Base-by-base conservation (phyloP, 2,888 invertebrate genomes). In the Kryphioiulus occultus region DNA sequence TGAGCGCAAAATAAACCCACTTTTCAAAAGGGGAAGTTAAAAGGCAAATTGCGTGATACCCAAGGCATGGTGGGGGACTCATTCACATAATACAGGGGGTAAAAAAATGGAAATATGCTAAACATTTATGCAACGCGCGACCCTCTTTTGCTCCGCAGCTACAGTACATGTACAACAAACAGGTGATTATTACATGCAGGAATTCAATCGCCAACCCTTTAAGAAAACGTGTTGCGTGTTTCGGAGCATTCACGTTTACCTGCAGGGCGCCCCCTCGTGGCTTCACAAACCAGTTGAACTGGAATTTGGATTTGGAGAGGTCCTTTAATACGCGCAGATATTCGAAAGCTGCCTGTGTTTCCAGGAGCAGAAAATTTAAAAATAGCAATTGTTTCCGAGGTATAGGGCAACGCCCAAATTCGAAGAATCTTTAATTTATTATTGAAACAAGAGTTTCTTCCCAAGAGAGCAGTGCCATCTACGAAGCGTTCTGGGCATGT, bases 121-220 rank as follows among this genome's bases (percentile, higher is more conserved):
- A 59, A n/a, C 59, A 59, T 59, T 59, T 22, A 59, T 59, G 59
- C 59, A 59, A 59, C 59, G 22, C 12, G 15, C 47, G 47, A 47
- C 59, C 59, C 59, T 22, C 22, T 59, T 59, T 59, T 53, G 4
- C 59, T 59, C 59, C 22, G 17, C 59, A 59, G 59, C 59, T n/a
- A n/a, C n/a, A n/a, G n/a, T n/a, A n/a, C n/a, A n/a, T n/a, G n/a
- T 59, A 59, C 22, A 59, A 59, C 59, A 59, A 59, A 59, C 59
- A 59, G 59, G 59, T 59, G 59, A 59, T 59, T 59, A 59, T 59
- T 59, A 59, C n/a, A 59, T 59, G 59, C 59, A 59, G 59, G 59
- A 59, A 59, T 59, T 59, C 59, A 59, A 59, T 59, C 7, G 59
- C 22, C 5, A 59, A 59, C 59, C 59, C 59, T 47, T 59, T 59